Percentiles rank a stretch among this genome's conserved stretches.
These are phyloP conservation scores for Anthoscopus minutus DNA, from an alignment of 2,113 vertebrate species.

Conservation along the genomic window DNA sequence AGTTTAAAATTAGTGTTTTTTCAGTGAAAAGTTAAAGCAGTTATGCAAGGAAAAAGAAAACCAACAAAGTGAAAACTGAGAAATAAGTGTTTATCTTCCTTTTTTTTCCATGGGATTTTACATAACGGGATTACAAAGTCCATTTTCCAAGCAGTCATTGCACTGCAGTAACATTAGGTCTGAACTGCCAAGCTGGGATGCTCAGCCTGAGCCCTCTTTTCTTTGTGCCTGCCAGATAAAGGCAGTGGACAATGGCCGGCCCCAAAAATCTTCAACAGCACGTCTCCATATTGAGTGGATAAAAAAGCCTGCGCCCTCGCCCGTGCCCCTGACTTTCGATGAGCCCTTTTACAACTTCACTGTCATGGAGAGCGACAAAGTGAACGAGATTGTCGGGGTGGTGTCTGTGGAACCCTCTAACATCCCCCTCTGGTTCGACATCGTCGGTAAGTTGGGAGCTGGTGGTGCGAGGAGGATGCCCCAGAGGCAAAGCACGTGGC, in stretches of 20 bases:
- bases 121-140: background rate
- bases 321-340: conserved; percentile 79
- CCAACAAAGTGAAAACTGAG: background rate
- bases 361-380: conserved; percentile 90
- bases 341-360: conserved; percentile 96
- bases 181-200: background rate
- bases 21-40: background rate
- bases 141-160: background rate
- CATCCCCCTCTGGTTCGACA: conserved; percentile 90
- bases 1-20: background rate
- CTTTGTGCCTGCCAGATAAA: conserved; percentile 80
- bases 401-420: conserved; percentile 86
- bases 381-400: conserved; percentile 92
- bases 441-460: conserved; percentile 82
- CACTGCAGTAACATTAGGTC: background rate
- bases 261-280: conserved; percentile 89
- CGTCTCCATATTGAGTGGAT: conserved; percentile 97
- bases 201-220: conserved; percentile 2
- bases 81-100: background rate
- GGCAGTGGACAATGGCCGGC: conserved; percentile 92
- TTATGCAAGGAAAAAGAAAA: background rate
- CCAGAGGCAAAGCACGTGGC: background rate
- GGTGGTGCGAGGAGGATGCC: background rate
- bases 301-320: conserved; percentile 74
- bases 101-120: background rate